Conservation (phyloP, 2,888 invertebrate species). For the Endomychus coccineus region DNA sequence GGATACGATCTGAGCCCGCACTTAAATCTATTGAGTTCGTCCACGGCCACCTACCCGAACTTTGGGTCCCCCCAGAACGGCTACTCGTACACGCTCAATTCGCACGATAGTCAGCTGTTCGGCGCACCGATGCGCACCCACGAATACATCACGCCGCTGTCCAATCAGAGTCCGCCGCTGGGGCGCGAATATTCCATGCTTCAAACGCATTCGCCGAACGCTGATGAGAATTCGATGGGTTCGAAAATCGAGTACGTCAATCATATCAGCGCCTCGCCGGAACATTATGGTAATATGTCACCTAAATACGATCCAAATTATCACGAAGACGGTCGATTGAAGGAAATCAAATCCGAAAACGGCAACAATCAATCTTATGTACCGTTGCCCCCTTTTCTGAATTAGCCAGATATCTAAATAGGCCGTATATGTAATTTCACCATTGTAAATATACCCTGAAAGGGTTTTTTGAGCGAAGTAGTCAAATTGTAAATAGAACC, state of each 20-base stretch:
- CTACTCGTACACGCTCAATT: conserved; percentile 58
- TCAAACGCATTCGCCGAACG: conserved; percentile 54
- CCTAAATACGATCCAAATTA: conserved; percentile 53
- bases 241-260: conserved; percentile 43
- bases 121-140: conserved; percentile 55
- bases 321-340: conserved; percentile 40
- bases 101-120: conserved; percentile 67
- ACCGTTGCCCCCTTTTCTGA: conserved; percentile 70
- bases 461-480: too few species aligned
- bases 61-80: conserved; percentile 54
- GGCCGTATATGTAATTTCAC: too few species aligned
- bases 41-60: conserved; percentile 53
- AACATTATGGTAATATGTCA: conserved; percentile 54
- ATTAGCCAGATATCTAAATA: conserved; percentile 43
- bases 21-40: conserved; percentile 62
- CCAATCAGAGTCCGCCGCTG: conserved; percentile 57
- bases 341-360: conserved; percentile 39
- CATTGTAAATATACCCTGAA: too few species aligned
- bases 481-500: too few species aligned
- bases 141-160: conserved; percentile 49
- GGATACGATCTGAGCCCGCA: conserved; percentile 73
- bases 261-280: conserved; percentile 46
- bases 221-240: conserved; percentile 41
- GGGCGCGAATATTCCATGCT: conserved; percentile 60
- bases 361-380: conserved; percentile 55